Conservation (phyloP, 1,140 invertebrate species). For the Neelides sp. region DNA sequence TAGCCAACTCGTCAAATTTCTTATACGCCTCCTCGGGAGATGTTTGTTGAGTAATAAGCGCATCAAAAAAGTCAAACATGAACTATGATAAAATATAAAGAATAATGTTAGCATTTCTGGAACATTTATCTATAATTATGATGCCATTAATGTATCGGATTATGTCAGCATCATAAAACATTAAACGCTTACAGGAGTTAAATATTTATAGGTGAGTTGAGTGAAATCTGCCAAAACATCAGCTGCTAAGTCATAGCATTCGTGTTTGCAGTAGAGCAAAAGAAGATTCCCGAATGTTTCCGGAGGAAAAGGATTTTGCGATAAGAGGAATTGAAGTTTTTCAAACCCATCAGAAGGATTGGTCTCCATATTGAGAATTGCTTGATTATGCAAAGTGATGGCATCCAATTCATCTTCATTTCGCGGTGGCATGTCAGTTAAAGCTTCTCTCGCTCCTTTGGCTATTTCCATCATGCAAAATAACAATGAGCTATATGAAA, state of each 20-base stretch:
- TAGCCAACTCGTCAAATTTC: slow-evolving; percentile 90
- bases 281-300: slow-evolving; percentile 96
- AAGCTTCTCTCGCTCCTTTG: slow-evolving; percentile 78
- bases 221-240: slow-evolving; percentile 97
- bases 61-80: slow-evolving; percentile 78
- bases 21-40: slow-evolving; percentile 93
- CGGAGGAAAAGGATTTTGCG: slow-evolving; percentile 90
- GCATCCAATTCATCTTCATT: slow-evolving; percentile 96
- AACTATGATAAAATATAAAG: slow-evolving; percentile 48
- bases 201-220: slow-evolving; percentile 89
- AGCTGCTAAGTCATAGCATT: slow-evolving; percentile 93
- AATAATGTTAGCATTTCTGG: too few relatives aligned
- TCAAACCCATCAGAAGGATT: slow-evolving; percentile 89
- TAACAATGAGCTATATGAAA: slow-evolving; percentile 6
- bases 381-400: slow-evolving; percentile 95
- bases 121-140: too few relatives aligned
- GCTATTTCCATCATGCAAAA: slow-evolving; percentile 40
- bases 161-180: background rate
- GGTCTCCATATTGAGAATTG: slow-evolving; percentile 81
- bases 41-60: slow-evolving; percentile 92
- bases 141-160: background rate
- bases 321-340: slow-evolving; percentile 90
- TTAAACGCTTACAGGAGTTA: slow-evolving; percentile 58
- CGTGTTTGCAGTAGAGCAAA: slow-evolving; percentile 90
- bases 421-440: slow-evolving; percentile 94